Conservation (phyloP, 2,888 invertebrate genomes). For the Minunthozetes semirufus region DNA sequence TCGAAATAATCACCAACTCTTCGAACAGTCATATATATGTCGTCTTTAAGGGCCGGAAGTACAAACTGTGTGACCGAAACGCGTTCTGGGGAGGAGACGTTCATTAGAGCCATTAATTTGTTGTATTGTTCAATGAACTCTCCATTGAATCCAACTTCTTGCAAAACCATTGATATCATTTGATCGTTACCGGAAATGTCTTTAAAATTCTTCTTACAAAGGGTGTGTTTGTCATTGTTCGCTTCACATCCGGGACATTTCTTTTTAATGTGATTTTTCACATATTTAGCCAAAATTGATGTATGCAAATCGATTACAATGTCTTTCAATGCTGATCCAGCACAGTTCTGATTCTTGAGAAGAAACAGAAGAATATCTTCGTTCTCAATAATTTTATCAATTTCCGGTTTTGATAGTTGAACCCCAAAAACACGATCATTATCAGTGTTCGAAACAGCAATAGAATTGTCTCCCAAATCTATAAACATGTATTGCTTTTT, state of each 20-base stretch:
- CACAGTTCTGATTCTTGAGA: neutral
- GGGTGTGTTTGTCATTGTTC: neutral
- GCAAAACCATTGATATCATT: neutral
- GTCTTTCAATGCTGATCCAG: neutral
- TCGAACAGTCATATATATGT: neutral
- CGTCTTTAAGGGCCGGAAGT: neutral
- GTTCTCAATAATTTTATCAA: neutral
- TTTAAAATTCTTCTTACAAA: neutral
- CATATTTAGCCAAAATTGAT: neutral
- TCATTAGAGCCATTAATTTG: neutral
- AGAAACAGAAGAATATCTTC: neutral
- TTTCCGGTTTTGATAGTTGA: neutral
- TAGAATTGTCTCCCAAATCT: neutral
- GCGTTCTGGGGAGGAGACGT: neutral
- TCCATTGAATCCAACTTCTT: neutral
- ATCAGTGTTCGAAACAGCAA: neutral
- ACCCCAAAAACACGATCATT: neutral
- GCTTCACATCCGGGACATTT: neutral
- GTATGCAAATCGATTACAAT: neutral
- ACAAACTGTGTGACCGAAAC: neutral
- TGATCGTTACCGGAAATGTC: neutral
- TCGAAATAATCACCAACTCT: neutral
- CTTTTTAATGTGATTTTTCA: neutral
- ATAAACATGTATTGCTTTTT: neutral
- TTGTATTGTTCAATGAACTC: neutral